Evolutionary conservation across 2,888 invertebrate species (phyloP).

Genomic region (Itoplectis maculator): DNA sequence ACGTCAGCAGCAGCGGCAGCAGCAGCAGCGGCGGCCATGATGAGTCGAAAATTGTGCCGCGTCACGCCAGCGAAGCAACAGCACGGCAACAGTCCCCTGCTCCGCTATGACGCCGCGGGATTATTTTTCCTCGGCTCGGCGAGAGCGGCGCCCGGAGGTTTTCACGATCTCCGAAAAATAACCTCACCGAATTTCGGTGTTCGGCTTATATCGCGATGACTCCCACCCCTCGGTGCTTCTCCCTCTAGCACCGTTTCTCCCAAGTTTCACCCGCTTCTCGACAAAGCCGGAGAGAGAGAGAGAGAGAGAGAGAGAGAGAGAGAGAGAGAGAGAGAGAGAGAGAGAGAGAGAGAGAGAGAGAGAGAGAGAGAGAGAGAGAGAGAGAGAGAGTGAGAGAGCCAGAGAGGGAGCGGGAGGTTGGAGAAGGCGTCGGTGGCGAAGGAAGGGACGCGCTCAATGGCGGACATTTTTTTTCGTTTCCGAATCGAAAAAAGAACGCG

Average conservation of each 20-base stretch:
- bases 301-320: constrained; percentile 58
- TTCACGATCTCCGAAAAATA: constrained; percentile 43
- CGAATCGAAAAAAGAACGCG: neutral
- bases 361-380: no score
- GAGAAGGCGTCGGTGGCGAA: constrained; percentile 55
- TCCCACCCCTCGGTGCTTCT: constrained; percentile 65
- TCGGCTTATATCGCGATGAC: constrained; percentile 54
- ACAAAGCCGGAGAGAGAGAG: constrained; percentile 53
- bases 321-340: constrained; percentile 45
- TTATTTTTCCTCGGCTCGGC: constrained; percentile 8
- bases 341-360: no score
- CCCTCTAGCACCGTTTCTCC: constrained; percentile 61
- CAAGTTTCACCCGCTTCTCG: constrained; percentile 57
- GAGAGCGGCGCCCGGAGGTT: neutral
- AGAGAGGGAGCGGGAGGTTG: constrained; percentile 30
- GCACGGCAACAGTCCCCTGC: constrained; percentile 65
- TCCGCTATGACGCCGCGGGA: neutral
- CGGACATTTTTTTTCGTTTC: constrained; percentile 34
- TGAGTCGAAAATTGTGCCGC: constrained; percentile 49
- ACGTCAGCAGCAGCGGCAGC: constrained; percentile 14
- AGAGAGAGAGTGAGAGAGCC: constrained; percentile 59
- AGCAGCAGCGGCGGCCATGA: constrained; percentile 55
- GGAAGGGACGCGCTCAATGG: constrained; percentile 66
- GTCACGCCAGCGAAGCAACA: constrained; percentile 35
- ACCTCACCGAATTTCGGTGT: constrained; percentile 41